A percentile compares a stretch with the other conserved stretches of the same genome.
Evolutionary conservation across 2,797 vertebrate genomes (phyloP).

Genomic region (Pantherophis vulpinus): DNA sequence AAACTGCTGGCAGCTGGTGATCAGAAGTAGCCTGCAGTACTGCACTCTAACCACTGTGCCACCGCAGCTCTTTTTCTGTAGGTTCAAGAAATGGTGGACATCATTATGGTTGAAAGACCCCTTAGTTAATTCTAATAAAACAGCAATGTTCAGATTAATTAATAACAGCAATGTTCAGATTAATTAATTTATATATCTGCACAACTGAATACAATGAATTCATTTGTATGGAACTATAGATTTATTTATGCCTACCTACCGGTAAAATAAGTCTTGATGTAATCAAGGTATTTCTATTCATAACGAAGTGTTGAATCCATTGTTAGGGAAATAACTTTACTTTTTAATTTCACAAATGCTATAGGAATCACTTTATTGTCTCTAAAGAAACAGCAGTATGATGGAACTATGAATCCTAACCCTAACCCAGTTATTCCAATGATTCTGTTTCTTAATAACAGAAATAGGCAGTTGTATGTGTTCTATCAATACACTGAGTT

Average conservation of each 20-base stretch:
- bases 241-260: neutral
- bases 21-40: no score
- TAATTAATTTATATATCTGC: neutral
- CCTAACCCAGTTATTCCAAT: neutral
- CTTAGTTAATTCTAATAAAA: neutral
- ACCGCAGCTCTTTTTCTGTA: neutral
- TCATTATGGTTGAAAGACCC: neutral
- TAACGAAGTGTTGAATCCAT: neutral
- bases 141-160: neutral
- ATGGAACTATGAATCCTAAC: neutral
- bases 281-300: neutral
- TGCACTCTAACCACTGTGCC: no score
- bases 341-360: neutral
- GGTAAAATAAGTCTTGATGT: neutral
- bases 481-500: neutral
- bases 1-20: no score
- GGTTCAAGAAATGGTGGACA: neutral
- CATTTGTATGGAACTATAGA: neutral
- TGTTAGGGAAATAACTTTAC: neutral
- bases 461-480: neutral
- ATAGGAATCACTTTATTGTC: neutral
- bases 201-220: neutral
- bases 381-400: neutral
- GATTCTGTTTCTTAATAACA: neutral
- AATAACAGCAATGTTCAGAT: no score